A percentile compares a stretch with the other conserved stretches of the same genome.
Conservation (phyloP, 2,797 vertebrate species). For the Prionace glauca region DNA sequence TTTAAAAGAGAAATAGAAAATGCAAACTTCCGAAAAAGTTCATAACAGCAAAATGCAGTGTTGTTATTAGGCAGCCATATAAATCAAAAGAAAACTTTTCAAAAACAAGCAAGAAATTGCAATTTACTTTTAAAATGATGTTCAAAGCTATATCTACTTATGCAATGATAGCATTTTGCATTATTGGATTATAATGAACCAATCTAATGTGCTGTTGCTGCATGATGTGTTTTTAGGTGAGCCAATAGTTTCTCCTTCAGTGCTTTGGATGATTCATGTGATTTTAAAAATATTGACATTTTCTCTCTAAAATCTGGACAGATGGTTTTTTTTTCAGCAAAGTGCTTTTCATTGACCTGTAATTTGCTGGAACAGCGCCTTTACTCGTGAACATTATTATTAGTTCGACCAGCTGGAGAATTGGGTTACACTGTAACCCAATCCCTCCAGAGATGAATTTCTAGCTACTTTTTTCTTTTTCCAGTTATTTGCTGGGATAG, state of each 20-base stretch:
- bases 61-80: constrained; percentile 30
- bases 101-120: background rate
- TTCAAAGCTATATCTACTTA: background rate
- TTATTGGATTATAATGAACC: background rate
- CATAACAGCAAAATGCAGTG: constrained; percentile 29
- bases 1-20: constrained; percentile 24
- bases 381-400: background rate
- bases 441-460: background rate
- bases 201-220: constrained; percentile 5
- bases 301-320: background rate
- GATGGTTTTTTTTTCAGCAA: background rate
- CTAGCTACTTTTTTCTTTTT: background rate
- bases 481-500: background rate
- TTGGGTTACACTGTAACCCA: too few species aligned
- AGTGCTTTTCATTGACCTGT: background rate
- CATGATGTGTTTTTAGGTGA: background rate
- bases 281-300: background rate
- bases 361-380: background rate
- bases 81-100: background rate
- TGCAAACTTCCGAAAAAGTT: background rate
- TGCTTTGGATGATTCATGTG: background rate
- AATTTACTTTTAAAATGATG: constrained; percentile 10
- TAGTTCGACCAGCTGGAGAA: background rate
- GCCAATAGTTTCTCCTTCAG: background rate
- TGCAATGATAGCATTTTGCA: constrained; percentile 17